Base-by-base conservation (phyloP, 2,113 vertebrate genomes). In the Aleadryas rufinucha region DNA sequence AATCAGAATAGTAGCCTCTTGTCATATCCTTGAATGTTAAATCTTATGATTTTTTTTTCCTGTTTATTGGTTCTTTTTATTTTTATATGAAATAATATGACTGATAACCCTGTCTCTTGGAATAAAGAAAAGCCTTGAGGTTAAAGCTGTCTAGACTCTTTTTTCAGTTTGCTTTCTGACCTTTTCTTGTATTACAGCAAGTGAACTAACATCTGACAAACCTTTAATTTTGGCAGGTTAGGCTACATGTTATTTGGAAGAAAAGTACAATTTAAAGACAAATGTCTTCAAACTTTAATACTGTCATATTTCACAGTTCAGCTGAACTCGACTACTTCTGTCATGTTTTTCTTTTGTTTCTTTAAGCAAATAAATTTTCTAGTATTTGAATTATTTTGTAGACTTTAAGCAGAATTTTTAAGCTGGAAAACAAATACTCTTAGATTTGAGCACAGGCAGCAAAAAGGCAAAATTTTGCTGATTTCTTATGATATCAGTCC, bases 91-190 rank as follows among this genome's bases (percentile, higher is more conserved):
- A 94, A 83, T 85, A 94, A 61, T 60, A 74, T 91, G 76, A 82
- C 85, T 86, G 83, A 91, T 87, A 94, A 82, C 14, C 53, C 88
- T 90, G 88, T 84, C 94, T 97, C 89, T 92, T 90, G 94, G 89
- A 95, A 88, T 81, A 95, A 94, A 96, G 60, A 42, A 93, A 93
- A 86, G 74, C 91, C 72, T 83, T 76, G 56, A 90, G 93, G 87
- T 96, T 93, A 60, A 93, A 93, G 31, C 79, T 86, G 87, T 94
- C 84, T 33, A 47, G 47, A 94, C 26, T 31, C 33, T 56, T 95
- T 96, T 91, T 96, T 87, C 68, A 95, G 61, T 90, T 97, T 92
- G 95, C 59, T 97, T 97, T 95, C 81, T 96, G 94, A 96, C 91
- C 97, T 96, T 97, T 97, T 93, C 96, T 84, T 93, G 87, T 84